These are phyloP conservation scores for Margaritifera margaritifera DNA, from an alignment of 2,888 invertebrate species.

Conservation along the genomic window DNA sequence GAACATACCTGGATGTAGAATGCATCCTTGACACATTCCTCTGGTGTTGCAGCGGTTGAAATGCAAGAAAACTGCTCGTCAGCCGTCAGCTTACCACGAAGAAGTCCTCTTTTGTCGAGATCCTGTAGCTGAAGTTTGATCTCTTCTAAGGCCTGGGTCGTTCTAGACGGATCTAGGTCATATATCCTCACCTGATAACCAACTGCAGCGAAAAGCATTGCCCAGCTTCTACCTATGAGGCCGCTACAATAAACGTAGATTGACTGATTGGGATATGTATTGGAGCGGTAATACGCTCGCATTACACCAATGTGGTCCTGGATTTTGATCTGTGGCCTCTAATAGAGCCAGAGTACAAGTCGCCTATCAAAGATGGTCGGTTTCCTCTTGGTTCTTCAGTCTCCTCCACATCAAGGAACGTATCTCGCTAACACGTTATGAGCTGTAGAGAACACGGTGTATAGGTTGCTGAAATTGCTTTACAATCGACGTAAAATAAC, in stretches of 20 bases:
- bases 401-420: too few species aligned
- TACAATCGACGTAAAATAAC: too few species aligned
- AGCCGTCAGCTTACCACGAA: conserved; percentile 84
- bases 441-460: too few species aligned
- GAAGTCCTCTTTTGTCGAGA: conserved; percentile 75
- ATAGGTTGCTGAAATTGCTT: too few species aligned
- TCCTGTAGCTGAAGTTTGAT: conserved; percentile 79
- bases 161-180: conserved; percentile 76
- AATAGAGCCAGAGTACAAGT: too few species aligned
- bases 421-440: too few species aligned
- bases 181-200: conserved; percentile 91
- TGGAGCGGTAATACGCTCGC: background rate
- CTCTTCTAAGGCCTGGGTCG: conserved; percentile 77
- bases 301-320: background rate
- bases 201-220: conserved; percentile 93
- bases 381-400: too few species aligned
- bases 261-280: background rate
- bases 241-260: conserved; percentile 79
- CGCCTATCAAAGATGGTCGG: too few species aligned
- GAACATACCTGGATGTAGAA: conserved; percentile 78
- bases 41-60: conserved; percentile 81
- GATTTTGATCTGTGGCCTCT: background rate
- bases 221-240: conserved; percentile 95
- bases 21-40: conserved; percentile 83
- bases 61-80: conserved; percentile 85